These are phyloP conservation scores for Reinhardtius hippoglossoides DNA, from an alignment of 2,113 vertebrate genomes.

Conservation along the genomic window DNA sequence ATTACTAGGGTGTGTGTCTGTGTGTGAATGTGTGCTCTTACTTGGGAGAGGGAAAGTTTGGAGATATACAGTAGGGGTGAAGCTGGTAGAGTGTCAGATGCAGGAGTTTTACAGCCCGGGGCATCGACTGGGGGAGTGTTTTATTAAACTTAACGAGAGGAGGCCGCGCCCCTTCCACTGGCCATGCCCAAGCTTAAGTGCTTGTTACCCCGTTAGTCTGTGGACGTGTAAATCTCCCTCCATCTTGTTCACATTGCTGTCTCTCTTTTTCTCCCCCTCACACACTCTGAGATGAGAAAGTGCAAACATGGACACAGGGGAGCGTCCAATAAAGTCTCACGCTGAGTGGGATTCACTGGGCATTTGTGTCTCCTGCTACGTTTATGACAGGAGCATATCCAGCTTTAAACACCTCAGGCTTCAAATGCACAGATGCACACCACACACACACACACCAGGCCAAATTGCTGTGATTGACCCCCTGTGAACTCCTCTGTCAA, in stretches of 20 bases:
- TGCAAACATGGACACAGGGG: constrained; percentile 32
- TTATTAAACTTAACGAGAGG: constrained; percentile 79
- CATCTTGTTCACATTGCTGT: constrained; percentile 19
- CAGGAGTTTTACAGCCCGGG: constrained; percentile 66
- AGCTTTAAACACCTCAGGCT: constrained; percentile 51
- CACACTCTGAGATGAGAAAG: constrained; percentile 33
- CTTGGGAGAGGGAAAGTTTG: constrained; percentile 40
- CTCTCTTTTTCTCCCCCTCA: constrained; percentile 3
- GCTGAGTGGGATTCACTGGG: constrained; percentile 21
- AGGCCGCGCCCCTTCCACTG: constrained; percentile 61
- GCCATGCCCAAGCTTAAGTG: constrained; percentile 69
- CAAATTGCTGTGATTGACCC: constrained; percentile 52
- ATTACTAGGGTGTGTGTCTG: constrained; percentile 38
- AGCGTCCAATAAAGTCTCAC: constrained; percentile 49
- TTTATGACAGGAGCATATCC: constrained; percentile 58
- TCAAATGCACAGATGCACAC: constrained; percentile 16
- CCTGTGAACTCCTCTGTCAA: constrained; percentile 47
- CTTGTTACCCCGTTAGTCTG: constrained; percentile 68
- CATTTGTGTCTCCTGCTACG: constrained; percentile 41
- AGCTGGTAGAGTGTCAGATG: constrained; percentile 56
- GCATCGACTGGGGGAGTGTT: constrained; percentile 74
- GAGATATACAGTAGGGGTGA: constrained; percentile 43
- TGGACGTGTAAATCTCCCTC: constrained; percentile 71
- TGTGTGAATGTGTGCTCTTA: constrained; percentile 26
- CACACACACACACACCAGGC: neutral